A percentile compares a stretch with the other conserved stretches of the same genome.
phyloP scores from a whole-genome alignment of 2,888 invertebrate genomes.

The Esperia sulphurella region DNA sequence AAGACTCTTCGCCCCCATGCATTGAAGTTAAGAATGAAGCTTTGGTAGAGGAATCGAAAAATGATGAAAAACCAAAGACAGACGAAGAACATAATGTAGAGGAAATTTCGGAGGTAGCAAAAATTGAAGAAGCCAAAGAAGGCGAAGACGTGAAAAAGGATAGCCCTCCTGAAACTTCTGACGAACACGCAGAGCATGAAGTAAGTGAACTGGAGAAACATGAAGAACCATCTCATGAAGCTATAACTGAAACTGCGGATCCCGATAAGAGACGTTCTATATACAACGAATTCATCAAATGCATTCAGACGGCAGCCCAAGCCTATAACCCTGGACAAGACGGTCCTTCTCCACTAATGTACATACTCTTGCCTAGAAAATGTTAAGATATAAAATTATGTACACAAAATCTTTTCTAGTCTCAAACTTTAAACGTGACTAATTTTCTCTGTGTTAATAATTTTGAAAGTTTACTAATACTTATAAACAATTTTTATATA shows the following conservation, averaged over 20 bases:
- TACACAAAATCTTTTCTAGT: conserved; percentile 30
- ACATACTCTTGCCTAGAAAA: conserved; percentile 47
- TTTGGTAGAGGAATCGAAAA: conserved; percentile 21
- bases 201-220: too few species aligned
- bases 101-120: background rate
- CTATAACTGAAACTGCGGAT: conserved; percentile 8
- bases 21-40: conserved; percentile 43
- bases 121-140: background rate
- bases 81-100: background rate
- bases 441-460: background rate
- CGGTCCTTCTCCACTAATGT: conserved; percentile 51
- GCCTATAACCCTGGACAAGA: conserved; percentile 22
- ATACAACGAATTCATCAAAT: conserved; percentile 54
- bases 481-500: background rate
- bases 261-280: background rate
- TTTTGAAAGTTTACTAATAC: background rate
- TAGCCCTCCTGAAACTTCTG: conserved; percentile 9
- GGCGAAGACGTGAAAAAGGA: background rate
- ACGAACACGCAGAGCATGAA: conserved; percentile 15
- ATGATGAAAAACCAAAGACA: background rate
- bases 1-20: conserved; percentile 29
- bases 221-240: background rate
- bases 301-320: conserved; percentile 46
- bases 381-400: conserved; percentile 26
- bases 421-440: conserved; percentile 13